Evolutionary conservation across 1,140 invertebrate species (phyloP).

Genomic region (Psix sp.): DNA sequence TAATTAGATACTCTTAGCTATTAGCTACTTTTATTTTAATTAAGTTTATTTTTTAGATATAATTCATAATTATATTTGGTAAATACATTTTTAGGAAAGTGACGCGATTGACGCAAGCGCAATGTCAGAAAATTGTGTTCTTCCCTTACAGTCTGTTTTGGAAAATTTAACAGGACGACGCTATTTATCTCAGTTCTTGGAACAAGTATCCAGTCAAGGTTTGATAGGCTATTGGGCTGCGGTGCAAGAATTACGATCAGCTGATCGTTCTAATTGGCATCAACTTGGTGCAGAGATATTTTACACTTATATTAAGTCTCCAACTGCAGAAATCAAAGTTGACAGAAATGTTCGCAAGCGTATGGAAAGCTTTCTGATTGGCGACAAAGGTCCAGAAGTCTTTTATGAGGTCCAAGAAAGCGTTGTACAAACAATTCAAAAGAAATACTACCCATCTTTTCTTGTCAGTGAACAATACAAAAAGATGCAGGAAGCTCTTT

Average conservation of each 20-base stretch:
- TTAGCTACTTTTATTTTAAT: constrained; percentile 2
- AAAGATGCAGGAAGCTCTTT: constrained; percentile 83
- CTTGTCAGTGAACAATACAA: constrained; percentile 91
- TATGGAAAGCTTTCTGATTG: constrained; percentile 91
- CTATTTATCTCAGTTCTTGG: constrained; percentile 87
- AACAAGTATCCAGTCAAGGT: constrained; percentile 87
- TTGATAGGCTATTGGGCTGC: constrained; percentile 90
- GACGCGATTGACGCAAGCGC: constrained; percentile 65
- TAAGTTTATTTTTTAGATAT: background rate
- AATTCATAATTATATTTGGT: constrained; percentile 2
- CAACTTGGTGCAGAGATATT: constrained; percentile 93
- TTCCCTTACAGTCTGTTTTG: constrained; percentile 82
- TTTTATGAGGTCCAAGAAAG: constrained; percentile 91
- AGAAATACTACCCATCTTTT: constrained; percentile 93
- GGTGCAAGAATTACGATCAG: constrained; percentile 89
- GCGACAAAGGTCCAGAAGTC: constrained; percentile 91
- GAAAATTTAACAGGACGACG: constrained; percentile 83
- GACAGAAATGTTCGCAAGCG: constrained; percentile 86
- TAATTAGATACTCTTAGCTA: too few species aligned
- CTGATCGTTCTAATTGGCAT: constrained; percentile 86
- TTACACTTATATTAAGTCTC: constrained; percentile 89
- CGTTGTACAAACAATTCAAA: constrained; percentile 86
- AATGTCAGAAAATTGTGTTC: constrained; percentile 71
- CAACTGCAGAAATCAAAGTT: constrained; percentile 87
- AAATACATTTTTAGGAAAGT: constrained; percentile 57